Evolutionary conservation across 2,113 vertebrate species (phyloP).

Genomic region (Podocnemis expansa): DNA sequence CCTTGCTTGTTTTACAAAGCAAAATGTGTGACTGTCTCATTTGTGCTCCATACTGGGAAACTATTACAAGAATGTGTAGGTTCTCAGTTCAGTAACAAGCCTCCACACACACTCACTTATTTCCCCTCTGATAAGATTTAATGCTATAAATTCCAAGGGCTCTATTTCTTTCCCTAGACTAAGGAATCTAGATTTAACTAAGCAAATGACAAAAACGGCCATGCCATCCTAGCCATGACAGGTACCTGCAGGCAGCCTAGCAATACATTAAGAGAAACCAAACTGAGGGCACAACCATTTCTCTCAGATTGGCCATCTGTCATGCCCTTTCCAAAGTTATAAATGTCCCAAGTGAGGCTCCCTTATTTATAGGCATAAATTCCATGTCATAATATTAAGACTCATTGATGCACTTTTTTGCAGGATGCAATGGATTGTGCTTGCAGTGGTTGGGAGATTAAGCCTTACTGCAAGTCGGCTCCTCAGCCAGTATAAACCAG

Average conservation of each 20-base stretch:
- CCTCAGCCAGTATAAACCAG: neutral
- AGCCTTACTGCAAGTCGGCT: neutral
- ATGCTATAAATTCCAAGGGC: slow-evolving; percentile 45
- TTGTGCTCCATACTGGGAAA: slow-evolving; percentile 33
- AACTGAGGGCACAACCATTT: neutral
- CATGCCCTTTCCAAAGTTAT: neutral
- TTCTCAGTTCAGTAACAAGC: slow-evolving; percentile 1
- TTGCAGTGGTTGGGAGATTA: neutral
- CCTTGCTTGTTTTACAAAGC: no score
- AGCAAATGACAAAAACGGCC: neutral
- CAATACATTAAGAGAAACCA: neutral
- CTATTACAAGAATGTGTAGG: slow-evolving; percentile 48
- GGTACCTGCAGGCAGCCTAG: neutral
- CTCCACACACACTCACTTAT: slow-evolving; percentile 37
- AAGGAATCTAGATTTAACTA: slow-evolving; percentile 35
- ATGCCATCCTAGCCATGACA: slow-evolving; percentile 3
- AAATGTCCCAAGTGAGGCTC: neutral
- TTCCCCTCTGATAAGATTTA: slow-evolving; percentile 42
- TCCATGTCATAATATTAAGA: neutral
- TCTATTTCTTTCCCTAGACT: slow-evolving; percentile 52
- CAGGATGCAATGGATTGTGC: neutral
- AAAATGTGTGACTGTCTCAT: slow-evolving; percentile 34
- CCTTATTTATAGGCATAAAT: neutral
- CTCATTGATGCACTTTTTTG: neutral
- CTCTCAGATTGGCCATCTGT: neutral